Evolutionary conservation across 2,888 invertebrate species (phyloP), one percentile per base, ranked within the genome.

Genomic region (Pteria penguin): DNA sequence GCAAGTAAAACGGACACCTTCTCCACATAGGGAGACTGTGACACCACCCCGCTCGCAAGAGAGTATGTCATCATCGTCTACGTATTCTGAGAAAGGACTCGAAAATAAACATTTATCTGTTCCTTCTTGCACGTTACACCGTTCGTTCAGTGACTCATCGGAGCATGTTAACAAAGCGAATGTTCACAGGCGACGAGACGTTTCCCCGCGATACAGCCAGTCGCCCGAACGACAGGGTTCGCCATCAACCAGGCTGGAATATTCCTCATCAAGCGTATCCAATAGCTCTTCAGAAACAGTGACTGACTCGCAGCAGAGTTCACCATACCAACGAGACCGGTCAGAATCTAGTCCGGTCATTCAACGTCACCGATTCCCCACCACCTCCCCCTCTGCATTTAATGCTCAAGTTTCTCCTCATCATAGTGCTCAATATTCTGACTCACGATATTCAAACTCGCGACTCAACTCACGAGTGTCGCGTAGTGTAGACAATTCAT

Each of bases 81-180:
- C 66, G 4, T n/a, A n/a, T n/a, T n/a, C n/a, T n/a, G 61, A 14
- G 1, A 60, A 45, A 14, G 32, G 27, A 57, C 54, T 4, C 3
- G 73, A 77, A 33, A 73, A 55, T 33, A 33, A 69, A 29, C 36
- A 31, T 36, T 73, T 73, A 52, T 63, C 65, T 11, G 73, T 73
- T 24, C 71, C 69, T 45, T 57, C 62, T 2, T 71, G 75, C 26
- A 67, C 71, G 52, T 57, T 82, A 61, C 80, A 82, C 29, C 58
- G 82, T n/a, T 83, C 82, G 70, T 71, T 71, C 57, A 83, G 83
- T 80, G 83, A 85, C 69, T 76, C 78, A 63, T 69, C 72, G 3
- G 80, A 84, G n/a, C 62, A 72, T 62, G 32, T 55, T 27, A 69
- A 75, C 29, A 76, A 72, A 61, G 45, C 29, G 5, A 66, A 33